Conservation (phyloP, 2,797 vertebrate genomes). For the Agapornis canus region DNA sequence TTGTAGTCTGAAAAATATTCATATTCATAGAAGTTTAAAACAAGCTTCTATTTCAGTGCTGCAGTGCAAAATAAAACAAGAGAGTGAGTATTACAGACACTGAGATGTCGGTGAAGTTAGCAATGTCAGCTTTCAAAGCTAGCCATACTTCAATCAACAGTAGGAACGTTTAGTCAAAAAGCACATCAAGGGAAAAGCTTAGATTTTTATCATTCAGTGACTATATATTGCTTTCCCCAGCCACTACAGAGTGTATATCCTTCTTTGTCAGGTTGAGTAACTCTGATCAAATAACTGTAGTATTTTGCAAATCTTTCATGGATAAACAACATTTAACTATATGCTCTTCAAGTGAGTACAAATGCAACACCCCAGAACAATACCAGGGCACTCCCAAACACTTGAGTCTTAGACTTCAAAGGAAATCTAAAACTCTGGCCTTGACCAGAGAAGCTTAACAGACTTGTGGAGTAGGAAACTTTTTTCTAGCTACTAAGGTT, state of each 20-base stretch:
- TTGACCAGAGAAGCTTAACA: not conserved
- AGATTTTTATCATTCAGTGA: not conserved
- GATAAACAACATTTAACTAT: not conserved
- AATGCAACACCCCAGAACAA: not conserved
- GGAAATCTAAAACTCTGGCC: not conserved
- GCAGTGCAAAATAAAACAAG: not conserved
- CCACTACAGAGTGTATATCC: not conserved
- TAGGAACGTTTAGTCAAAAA: not conserved
- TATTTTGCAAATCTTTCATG: not conserved
- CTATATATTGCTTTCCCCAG: not conserved
- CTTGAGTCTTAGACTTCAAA: not conserved
- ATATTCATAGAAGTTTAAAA: not conserved
- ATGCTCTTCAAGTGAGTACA: not conserved
- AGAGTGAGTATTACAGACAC: not conserved
- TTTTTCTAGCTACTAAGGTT: not conserved
- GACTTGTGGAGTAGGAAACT: not conserved
- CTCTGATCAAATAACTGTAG: not conserved
- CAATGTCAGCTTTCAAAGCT: not conserved
- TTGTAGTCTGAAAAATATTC: not conserved
- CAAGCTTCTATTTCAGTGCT: not conserved
- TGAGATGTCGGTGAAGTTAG: not conserved
- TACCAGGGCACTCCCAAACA: not conserved
- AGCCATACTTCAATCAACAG: not conserved
- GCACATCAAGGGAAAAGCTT: not conserved
- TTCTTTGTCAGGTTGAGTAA: constrained; percentile 11